These are phyloP conservation scores for Percopsis transmontana DNA, from an alignment of 2,113 vertebrate genomes.

Conservation along the genomic window DNA sequence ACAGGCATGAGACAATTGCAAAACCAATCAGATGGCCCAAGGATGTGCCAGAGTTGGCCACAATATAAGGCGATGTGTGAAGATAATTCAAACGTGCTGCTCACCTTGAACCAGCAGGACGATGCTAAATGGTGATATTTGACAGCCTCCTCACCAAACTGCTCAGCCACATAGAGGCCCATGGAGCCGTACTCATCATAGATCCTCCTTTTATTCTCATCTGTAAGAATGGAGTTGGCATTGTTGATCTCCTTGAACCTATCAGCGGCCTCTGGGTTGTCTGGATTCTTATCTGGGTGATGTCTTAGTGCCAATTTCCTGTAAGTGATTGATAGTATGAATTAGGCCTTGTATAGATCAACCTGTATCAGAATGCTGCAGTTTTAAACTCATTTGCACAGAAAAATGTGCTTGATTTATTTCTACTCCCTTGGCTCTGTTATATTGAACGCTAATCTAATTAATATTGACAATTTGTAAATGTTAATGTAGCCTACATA, in stretches of 20 bases:
- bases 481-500: no score
- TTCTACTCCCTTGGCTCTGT: no score
- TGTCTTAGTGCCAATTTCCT: conserved; percentile 87
- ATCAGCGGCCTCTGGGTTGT: conserved; percentile 75
- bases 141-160: conserved; percentile 88
- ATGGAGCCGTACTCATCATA: conserved; percentile 89
- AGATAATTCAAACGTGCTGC: conserved; percentile 1
- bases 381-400: no score
- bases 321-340: background rate
- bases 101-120: conserved; percentile 95
- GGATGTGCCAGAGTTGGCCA: background rate
- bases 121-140: conserved; percentile 86
- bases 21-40: background rate
- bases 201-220: conserved; percentile 82
- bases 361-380: no score
- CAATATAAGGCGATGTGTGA: background rate
- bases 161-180: conserved; percentile 88
- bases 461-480: no score
- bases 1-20: background rate
- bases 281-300: conserved; percentile 93
- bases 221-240: conserved; percentile 86
- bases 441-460: no score
- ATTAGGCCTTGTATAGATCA: no score
- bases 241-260: conserved; percentile 91
- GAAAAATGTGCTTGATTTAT: conserved; percentile 78